These are phyloP conservation scores for Zaprionus tsacasi DNA, from an alignment of 1,140 invertebrate species.

Conservation along the genomic window DNA sequence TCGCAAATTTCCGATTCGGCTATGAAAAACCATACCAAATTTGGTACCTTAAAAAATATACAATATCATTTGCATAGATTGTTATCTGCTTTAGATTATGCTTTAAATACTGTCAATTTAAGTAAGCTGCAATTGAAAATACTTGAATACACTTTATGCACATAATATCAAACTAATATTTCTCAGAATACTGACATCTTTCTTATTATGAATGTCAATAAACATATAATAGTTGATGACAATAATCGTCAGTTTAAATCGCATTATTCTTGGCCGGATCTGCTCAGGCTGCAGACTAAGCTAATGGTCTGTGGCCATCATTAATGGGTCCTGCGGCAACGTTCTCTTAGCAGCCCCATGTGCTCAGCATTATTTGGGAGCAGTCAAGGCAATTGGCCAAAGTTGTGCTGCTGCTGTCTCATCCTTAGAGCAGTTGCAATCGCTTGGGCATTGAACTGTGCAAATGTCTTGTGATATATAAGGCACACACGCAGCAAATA, in stretches of 20 bases:
- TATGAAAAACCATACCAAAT: too few species aligned
- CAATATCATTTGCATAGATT: too few species aligned
- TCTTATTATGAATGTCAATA: neutral
- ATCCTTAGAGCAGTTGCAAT: conserved; percentile 50
- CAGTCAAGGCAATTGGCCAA: conserved; percentile 5
- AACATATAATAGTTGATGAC: neutral
- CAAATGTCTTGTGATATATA: conserved; percentile 48
- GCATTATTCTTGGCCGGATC: conserved; percentile 1
- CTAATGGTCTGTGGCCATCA: conserved; percentile 43
- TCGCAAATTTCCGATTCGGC: too few species aligned
- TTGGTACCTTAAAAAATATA: too few species aligned
- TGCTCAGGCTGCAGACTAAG: conserved; percentile 4
- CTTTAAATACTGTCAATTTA: too few species aligned
- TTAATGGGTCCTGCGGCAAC: conserved; percentile 29
- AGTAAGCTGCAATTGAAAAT: too few species aligned
- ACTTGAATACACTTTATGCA: neutral
- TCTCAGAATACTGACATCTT: neutral
- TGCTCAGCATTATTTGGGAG: conserved; percentile 17
- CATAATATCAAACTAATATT: neutral
- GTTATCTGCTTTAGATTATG: too few species aligned
- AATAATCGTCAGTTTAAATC: conserved; percentile 22
- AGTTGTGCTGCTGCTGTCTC: conserved; percentile 34
- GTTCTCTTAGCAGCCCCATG: conserved; percentile 18
- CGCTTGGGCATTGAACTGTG: conserved; percentile 76
- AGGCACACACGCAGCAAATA: neutral